Conservation (phyloP, 92 coral and sea anemone genomes). For the Parazoanthus darwini region DNA sequence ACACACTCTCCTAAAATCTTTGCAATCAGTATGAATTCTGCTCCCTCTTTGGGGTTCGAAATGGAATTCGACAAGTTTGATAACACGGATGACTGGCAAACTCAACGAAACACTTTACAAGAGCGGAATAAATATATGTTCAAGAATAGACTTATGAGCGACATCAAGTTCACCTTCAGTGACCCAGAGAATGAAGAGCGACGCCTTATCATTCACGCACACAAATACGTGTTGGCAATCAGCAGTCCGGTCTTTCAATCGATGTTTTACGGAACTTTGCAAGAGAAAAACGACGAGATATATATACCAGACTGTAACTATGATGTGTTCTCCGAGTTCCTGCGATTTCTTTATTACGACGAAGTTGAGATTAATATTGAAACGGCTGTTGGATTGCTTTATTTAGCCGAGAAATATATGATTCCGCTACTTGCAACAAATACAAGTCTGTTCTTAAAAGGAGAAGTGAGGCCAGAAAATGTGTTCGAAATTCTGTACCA, state of each 20-base stretch:
- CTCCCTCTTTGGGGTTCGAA: neutral
- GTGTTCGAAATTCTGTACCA: neutral
- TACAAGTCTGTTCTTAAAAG: neutral
- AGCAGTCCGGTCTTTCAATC: slow-evolving; percentile 50
- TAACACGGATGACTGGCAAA: slow-evolving; percentile 42
- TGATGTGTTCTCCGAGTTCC: slow-evolving; percentile 38
- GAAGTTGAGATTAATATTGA: slow-evolving; percentile 43
- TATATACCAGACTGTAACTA: slow-evolving; percentile 49
- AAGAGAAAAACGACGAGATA: slow-evolving; percentile 48
- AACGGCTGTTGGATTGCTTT: slow-evolving; percentile 41
- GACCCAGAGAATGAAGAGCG: slow-evolving; percentile 14
- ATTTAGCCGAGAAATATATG: slow-evolving; percentile 49
- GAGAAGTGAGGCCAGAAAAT: neutral
- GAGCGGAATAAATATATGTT: slow-evolving; percentile 51
- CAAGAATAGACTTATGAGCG: slow-evolving; percentile 50
- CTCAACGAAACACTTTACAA: slow-evolving; percentile 29
- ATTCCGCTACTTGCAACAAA: slow-evolving; percentile 34
- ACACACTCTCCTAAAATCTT: no score
- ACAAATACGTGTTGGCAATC: slow-evolving; percentile 48
- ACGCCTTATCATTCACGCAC: slow-evolving; percentile 38
- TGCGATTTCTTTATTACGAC: slow-evolving; percentile 42
- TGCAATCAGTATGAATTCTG: neutral
- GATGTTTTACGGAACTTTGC: slow-evolving; percentile 49
- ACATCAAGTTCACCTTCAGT: slow-evolving; percentile 35
- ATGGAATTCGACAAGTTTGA: neutral